Conservation (phyloP, 2,888 invertebrate species). For the Amorpha juglandis region DNA sequence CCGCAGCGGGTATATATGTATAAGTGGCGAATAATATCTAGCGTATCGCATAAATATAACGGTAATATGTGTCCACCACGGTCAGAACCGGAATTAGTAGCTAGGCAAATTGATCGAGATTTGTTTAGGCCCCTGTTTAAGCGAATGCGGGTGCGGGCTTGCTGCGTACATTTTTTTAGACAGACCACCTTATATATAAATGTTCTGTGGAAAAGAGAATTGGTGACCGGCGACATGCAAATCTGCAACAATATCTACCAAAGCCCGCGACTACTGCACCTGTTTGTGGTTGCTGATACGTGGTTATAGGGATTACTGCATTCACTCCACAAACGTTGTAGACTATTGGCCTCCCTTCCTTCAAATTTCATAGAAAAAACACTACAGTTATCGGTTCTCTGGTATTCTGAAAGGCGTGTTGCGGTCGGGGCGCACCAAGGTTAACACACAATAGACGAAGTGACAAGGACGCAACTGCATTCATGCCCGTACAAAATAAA, state of each 20-base stretch:
- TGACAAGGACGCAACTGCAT: constrained; percentile 15
- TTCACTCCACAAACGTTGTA: too few species aligned
- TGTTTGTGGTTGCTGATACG: too few species aligned
- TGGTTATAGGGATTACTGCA: too few species aligned
- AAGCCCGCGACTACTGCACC: too few species aligned
- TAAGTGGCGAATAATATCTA: not conserved
- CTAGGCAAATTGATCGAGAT: not conserved
- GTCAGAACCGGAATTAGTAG: not conserved
- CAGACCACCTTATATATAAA: too few species aligned
- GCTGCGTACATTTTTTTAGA: too few species aligned
- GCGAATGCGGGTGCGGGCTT: too few species aligned
- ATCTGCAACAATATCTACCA: too few species aligned
- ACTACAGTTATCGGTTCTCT: not conserved
- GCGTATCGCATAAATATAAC: constrained; percentile 2
- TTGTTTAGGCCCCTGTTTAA: too few species aligned
- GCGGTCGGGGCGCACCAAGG: constrained; percentile 6
- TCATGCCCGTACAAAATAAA: constrained; percentile 5
- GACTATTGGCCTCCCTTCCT: too few species aligned
- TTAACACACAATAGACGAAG: constrained; percentile 14
- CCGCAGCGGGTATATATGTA: not conserved
- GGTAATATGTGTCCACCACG: not conserved
- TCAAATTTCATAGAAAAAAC: not conserved
- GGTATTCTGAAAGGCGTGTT: not conserved
- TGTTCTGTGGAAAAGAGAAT: too few species aligned
- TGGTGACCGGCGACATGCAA: too few species aligned